phyloP scores from a whole-genome alignment of 2,797 vertebrate genomes.

The Betta splendens region DNA sequence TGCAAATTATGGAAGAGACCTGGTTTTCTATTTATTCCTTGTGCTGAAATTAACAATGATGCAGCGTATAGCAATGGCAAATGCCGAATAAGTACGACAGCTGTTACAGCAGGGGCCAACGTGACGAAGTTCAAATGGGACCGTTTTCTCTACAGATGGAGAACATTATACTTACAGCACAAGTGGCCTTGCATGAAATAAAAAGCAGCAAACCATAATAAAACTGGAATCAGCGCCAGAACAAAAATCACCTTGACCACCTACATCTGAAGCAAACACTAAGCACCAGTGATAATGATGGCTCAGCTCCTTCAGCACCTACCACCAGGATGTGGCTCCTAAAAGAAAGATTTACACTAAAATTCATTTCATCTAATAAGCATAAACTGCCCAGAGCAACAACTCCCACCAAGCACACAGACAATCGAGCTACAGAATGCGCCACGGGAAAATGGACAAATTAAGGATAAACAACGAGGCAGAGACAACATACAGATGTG shows the following conservation, averaged over 20 bases:
- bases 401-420: background rate
- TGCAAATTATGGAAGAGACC: background rate
- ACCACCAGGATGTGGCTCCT: conserved; percentile 6
- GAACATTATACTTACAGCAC: background rate
- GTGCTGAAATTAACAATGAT: background rate
- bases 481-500: too few species aligned
- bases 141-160: background rate
- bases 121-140: background rate
- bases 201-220: background rate
- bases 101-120: background rate
- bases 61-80: background rate
- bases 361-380: background rate
- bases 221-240: background rate
- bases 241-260: background rate
- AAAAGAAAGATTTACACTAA: background rate
- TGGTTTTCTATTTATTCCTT: background rate
- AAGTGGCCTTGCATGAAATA: background rate
- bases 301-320: background rate
- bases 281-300: too few species aligned
- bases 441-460: background rate
- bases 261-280: background rate
- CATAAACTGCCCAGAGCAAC: background rate
- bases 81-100: background rate
- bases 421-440: background rate
- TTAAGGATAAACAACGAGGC: background rate